Evolutionary conservation across 2,113 vertebrate genomes (phyloP), one percentile per base, ranked within the genome.

Genomic region (Fukomys damarensis): DNA sequence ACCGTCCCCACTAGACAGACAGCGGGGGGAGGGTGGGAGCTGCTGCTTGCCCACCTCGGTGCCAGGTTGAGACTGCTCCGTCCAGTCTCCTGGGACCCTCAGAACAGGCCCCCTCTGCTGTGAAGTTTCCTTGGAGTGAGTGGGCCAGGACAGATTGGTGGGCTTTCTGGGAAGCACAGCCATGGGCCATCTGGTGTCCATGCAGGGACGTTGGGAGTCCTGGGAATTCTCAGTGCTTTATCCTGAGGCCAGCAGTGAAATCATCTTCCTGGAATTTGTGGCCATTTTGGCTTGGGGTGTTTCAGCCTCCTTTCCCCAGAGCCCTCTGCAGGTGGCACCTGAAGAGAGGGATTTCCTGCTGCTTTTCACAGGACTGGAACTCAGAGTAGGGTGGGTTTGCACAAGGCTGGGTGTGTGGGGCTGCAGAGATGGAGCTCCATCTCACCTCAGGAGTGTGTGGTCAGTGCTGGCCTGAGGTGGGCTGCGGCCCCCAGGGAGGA

Each of bases 211-310:
- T 94, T 97, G 38, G 49, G 88, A 98, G 96, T 95, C 95, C 94
- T 86, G 95, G 96, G 97, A 96, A 97, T 98, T 98, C 95, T 97
- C 96, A 98, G 96, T 4, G 63, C 94, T 97, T 96, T 98, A 96
- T 98, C 97, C 32, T 94, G 98, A 98, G 98, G 96, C 97, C 95
- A 89, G 97, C 13, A 92, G 85, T 98, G 98, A 99, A 95, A 84
- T 98, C 98, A 98, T 98, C 97, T 99, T 98, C 98, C 98, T 98
- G 98, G 98, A 98, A 98, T 98, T 94, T 91, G 66, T 96, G 98
- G 94, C 97, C 97, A 59, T 88, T 90, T 72, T 68, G 84, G 72
- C 95, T 83, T 84, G 92, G 95, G 97, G 97, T 97, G 96, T 97
- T 63, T 14, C 2, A 70, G 63, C 0, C 0, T 58, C 52, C 52